These are phyloP conservation scores for Vulpes vulpes DNA, from an alignment of 2,113 vertebrate genomes.

Conservation along the genomic window DNA sequence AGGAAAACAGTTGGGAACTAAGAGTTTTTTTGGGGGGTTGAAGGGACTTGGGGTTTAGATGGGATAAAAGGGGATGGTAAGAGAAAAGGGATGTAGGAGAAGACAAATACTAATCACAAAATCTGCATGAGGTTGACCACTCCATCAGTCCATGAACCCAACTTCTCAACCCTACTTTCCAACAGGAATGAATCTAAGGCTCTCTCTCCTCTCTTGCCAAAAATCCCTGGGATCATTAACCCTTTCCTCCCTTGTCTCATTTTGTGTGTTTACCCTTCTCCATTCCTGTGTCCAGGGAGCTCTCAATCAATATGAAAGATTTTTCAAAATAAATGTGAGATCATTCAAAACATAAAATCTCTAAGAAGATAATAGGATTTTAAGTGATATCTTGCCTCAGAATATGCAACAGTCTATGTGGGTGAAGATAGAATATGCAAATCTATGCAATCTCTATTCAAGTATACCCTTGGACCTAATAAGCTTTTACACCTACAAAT, in stretches of 20 bases:
- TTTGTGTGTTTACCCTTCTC: background rate
- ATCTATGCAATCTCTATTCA: constrained; percentile 27
- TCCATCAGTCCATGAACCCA: too few relatives aligned
- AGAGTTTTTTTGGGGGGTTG: background rate
- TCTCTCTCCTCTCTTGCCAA: background rate
- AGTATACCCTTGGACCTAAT: constrained; percentile 18
- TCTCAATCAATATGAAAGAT: background rate
- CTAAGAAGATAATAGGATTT: constrained; percentile 32
- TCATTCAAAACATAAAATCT: constrained; percentile 56
- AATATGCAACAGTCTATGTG: constrained; percentile 6
- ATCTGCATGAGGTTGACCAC: background rate
- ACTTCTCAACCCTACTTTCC: background rate
- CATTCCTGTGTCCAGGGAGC: background rate
- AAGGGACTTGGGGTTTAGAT: background rate
- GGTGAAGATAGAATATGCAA: constrained; percentile 57
- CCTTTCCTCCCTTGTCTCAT: background rate
- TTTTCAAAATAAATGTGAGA: constrained; percentile 54
- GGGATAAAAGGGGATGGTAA: rapidly evolving
- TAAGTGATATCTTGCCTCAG: constrained; percentile 46
- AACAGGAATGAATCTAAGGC: background rate
- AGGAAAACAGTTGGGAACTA: background rate
- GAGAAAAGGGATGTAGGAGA: background rate
- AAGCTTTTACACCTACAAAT: constrained; percentile 29
- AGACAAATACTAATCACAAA: constrained; percentile 23
- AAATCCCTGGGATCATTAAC: rapidly evolving